Conservation (phyloP, 2,888 invertebrate species). For the Lepeophtheirus nordmannii region DNA sequence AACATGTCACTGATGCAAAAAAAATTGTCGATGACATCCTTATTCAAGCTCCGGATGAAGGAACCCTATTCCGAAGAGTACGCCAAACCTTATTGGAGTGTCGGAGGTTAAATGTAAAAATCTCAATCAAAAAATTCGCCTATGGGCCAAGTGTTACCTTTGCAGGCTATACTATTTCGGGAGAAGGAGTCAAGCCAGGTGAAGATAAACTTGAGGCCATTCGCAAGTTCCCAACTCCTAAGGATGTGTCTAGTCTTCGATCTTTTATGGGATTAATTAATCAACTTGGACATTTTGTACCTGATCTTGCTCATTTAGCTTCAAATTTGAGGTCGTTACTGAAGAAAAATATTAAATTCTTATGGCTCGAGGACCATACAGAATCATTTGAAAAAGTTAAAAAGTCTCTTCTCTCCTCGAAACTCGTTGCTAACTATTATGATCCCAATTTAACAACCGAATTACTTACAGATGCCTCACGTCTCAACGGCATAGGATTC, state of each 20-base stretch:
- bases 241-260: background rate
- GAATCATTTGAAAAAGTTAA: background rate
- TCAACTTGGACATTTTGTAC: slow-evolving; percentile 4
- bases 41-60: too few species aligned
- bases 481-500: background rate
- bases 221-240: too few species aligned
- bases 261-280: slow-evolving; percentile 5
- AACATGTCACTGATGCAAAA: too few species aligned
- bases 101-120: too few species aligned
- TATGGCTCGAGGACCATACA: background rate
- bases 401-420: background rate
- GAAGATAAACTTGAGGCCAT: too few species aligned
- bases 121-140: too few species aligned
- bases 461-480: slow-evolving; percentile 12
- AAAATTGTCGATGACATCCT: too few species aligned
- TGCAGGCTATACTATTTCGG: too few species aligned
- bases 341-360: background rate
- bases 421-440: background rate
- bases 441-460: background rate
- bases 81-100: too few species aligned
- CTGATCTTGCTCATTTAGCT: background rate
- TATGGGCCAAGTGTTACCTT: too few species aligned
- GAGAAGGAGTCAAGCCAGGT: too few species aligned
- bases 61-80: too few species aligned
- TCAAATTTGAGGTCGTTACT: background rate